Base-by-base conservation (phyloP, 1,140 invertebrate species). In the Onthophagus taurus region DNA sequence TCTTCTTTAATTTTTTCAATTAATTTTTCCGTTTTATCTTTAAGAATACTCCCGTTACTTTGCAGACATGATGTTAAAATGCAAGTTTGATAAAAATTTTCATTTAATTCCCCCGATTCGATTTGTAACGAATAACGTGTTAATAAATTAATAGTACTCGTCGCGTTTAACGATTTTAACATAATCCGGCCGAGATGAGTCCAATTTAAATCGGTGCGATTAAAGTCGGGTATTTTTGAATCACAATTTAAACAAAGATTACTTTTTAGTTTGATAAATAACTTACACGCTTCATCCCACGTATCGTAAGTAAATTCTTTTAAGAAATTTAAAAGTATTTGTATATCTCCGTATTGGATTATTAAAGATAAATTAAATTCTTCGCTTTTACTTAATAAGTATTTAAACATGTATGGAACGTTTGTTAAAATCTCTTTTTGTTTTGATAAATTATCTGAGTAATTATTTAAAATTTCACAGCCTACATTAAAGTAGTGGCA, bases 221-320 rank as follows among this genome's bases (percentile, higher is more conserved):
- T 18, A 12, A 33, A 47, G 13, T 52, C 21, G 41, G 60, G 54
- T 29, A 63, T 55, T 13, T 38, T 34, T 20, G 52, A 42, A 12
- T 56, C 55, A 48, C 65, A 68, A 42, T 64, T 61, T 16, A 67
- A 52, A 51, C 67, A 68, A 12, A 48, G 29, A 3, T 59, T 55
- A 34, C 54, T 51, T 37, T 57, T 64, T 38, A 63, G 39, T 44
- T 61, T 58, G 6, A 61, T 41, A 12, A 55, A 50, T 16, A 41
- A 45, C 17, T 41, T 39, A 11, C 58, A 34, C 3, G 50, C 44
- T 42, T 60, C 58, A 38, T 61, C 53, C 58, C 60, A 63, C 12
- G 37, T 44, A 46, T 62, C 60, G 36, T 58, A 61, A 5, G 53
- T 54, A 13, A 63, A 53, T 34, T 36, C 50, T 34, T 31, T 30